Evolutionary conservation across 2,888 invertebrate species (phyloP).

Genomic region (Tuta absoluta): DNA sequence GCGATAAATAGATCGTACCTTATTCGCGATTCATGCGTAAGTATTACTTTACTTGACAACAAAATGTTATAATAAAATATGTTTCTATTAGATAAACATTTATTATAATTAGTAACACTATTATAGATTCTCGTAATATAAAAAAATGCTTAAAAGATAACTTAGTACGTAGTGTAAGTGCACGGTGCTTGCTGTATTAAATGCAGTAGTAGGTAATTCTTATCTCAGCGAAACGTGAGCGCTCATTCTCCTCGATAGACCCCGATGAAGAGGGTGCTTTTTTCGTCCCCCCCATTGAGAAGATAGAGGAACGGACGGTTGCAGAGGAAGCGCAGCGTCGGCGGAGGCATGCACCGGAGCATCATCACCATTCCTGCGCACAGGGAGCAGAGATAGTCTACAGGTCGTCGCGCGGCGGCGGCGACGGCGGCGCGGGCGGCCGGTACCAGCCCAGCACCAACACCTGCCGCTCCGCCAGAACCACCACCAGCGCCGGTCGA

Average conservation of each 20-base stretch:
- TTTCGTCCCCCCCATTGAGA: constrained; percentile 51
- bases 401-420: constrained; percentile 52
- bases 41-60: too few species aligned
- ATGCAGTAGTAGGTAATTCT: not conserved
- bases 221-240: not conserved
- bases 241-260: constrained; percentile 45
- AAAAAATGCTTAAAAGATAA: not conserved
- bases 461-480: constrained; percentile 40
- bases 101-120: constrained; percentile 2
- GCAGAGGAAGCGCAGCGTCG: constrained; percentile 56
- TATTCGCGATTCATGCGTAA: too few species aligned
- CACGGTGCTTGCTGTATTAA: not conserved
- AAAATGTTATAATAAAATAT: not conserved
- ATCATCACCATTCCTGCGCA: constrained; percentile 62
- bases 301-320: constrained; percentile 72
- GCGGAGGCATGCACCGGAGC: constrained; percentile 61
- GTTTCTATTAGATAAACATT: not conserved
- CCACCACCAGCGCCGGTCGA: constrained; percentile 63
- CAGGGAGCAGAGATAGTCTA: constrained; percentile 38
- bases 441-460: constrained; percentile 46
- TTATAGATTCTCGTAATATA: not conserved
- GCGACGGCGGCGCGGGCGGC: constrained; percentile 35
- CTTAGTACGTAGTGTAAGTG: not conserved
- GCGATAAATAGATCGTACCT: too few species aligned
- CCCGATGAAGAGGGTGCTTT: constrained; percentile 58